Base-by-base conservation (phyloP, 2,113 vertebrate genomes). In the Sorex fumeus region DNA sequence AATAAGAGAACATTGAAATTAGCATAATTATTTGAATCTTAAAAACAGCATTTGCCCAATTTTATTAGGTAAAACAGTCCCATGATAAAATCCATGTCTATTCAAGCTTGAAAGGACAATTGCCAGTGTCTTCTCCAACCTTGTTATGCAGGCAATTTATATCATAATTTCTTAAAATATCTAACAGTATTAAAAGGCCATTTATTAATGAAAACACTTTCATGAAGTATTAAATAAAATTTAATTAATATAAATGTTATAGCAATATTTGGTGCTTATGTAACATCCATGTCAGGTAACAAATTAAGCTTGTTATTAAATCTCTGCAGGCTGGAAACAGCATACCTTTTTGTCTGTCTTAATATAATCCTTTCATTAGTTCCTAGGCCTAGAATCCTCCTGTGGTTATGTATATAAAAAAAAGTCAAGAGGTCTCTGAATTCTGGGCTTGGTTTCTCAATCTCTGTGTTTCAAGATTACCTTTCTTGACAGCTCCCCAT, bases 191-290 rank as follows among this genome's bases (percentile, higher is more conserved):
- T 95, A 82, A 92, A 87, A 92, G 53, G 3, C 23, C 32, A 40
- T 94, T 95, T 47, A 91, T 87, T 95, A 91, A 92, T 87, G 60
- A 90, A 95, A 92, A 80, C 1, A 28, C 57, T 95, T 93, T 85
- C 60, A 71, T 81, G 70, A 84, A 75, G 36, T 84, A 91, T 93
- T 84, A 87, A 91, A 69, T 89, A 89, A 70, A 93, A 91, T 91
- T 95, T 80, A 96, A 47, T 93, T 84, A 86, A 91, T 82, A 40
- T 92, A 92, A 92, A 83, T 91, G 36, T 82, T 79, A 89, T 62
- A 91, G 57, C 40, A 93, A 62, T 91, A 71, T 86, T 94, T 92
- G 66, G 19, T 89, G 53, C 47, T 92, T 91, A 74, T 91, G 62
- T 92, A 94, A 84, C 70, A 93, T 87, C 84, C 80, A 36, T 87